Base-by-base conservation (phyloP, 2,113 vertebrate genomes). In the Coreoperca whiteheadi region DNA sequence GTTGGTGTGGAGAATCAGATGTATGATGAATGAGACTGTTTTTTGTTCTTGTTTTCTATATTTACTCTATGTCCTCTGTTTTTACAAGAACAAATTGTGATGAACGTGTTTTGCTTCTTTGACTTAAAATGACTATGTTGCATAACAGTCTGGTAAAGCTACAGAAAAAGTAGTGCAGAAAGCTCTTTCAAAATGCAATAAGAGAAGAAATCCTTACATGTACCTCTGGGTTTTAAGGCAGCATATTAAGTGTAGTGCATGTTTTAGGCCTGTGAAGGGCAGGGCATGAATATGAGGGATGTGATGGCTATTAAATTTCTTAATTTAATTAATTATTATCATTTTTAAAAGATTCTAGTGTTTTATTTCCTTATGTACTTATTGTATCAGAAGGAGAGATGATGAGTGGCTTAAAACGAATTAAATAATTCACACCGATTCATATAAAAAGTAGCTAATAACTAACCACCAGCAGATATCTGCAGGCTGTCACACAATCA, bases 71-170 rank as follows among this genome's bases (percentile, higher is more conserved):
- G 43, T 6, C 8, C 3, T 39, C 46, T 48, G n/a, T 50, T 79
- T 72, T 66, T 46, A 30, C 16, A 41, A 21, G 30, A 66, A 20
- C 11, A 68, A 54, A 48, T 50, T 73, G 25, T 43, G 25, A 69
- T 67, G 25, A 39, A 53, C 32, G 61, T 66, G 30, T 12, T 70
- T 54, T 59, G 23, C 57, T 77, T 68, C n/a, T 78, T 48, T 61
- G 5, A 56, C 16, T 50, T 54, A 39, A 70, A 57, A 51, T 28
- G 0, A 41, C 25, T 34, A 2, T 78, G 50, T 72, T 70, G 32
- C 18, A 60, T 50, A 46, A 66, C 28, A 25, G 46, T 72, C 72
- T 61, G 65, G 39, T 54, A 57, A 65, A n/a, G 4, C 25, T 56
- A 8, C 30, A 70, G 53, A 48, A 39, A 46, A 41, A 63, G 16